Evolutionary conservation across 2,888 invertebrate genomes (phyloP).

Genomic region (Protonemura montana): DNA sequence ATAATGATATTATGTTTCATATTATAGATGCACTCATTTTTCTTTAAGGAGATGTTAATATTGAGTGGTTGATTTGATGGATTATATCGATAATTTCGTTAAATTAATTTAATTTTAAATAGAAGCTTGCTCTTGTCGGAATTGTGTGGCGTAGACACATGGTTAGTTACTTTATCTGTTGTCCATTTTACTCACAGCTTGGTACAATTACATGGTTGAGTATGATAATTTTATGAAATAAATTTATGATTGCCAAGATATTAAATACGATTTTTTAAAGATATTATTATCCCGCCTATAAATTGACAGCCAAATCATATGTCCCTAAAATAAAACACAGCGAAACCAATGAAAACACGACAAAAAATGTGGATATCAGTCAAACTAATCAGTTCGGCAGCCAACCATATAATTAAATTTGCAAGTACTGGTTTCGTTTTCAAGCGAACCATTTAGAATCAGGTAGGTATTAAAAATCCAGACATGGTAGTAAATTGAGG

Average conservation of each 20-base stretch:
- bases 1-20: not conserved
- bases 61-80: not conserved
- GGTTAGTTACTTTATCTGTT: not conserved
- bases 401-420: not conserved
- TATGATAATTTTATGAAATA: not conserved
- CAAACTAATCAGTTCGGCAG: not conserved
- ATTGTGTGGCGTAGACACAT: not conserved
- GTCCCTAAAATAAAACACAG: no score
- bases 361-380: no score
- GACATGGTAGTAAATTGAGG: not conserved
- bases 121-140: not conserved
- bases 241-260: not conserved
- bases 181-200: constrained; percentile 9
- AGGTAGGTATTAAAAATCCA: not conserved
- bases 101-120: not conserved
- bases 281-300: not conserved
- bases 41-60: not conserved
- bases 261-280: not conserved
- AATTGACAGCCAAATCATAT: no score
- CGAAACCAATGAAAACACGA: no score
- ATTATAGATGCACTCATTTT: not conserved
- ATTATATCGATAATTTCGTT: not conserved
- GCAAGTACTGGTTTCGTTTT: not conserved
- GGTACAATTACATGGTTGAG: not conserved
- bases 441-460: no score